Evolutionary conservation across 2,888 invertebrate species (phyloP), one percentile per base, ranked within the genome.

Genomic region (Dryobotodes eremita): DNA sequence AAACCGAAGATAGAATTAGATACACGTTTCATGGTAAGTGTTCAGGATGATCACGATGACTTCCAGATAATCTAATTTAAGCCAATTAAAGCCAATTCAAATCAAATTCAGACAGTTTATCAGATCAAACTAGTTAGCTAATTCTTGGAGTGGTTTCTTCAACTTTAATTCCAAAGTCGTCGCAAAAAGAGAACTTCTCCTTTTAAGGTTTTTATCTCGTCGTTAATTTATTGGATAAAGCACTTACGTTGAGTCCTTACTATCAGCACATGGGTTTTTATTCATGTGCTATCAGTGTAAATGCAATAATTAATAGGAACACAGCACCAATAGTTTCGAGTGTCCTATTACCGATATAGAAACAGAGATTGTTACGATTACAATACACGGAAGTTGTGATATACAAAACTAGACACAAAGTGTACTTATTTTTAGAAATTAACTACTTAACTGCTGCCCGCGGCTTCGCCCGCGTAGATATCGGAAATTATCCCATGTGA

Each of bases 381-480:
- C 65, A 62, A 48, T n/a, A 62, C 57, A 69, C 57, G 71, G 74
- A 85, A 77, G 62, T 79, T 74, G 72, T 50, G 15, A 36, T 75
- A 73, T 57, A 70, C 69, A 81, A 31, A 50, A 81, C 61, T 84
- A 23, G 61, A 65, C 46, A 55, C 55, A 10, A 17, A 7, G 46
- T 48, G 20, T 57, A 42, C 17, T 36, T 80, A 72, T 70, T 75
- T 80, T 80, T 65, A 55, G 36, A 59, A 57, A 50, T 50, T 3
- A 46, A 31, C 65, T 83, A n/a, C n/a, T n/a, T n/a, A 36, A 3
- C 31, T 36, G 31, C 2, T 36, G 31, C 31, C 31, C 31, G 31
- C 3, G 31, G 31, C 31, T 36, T 36, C 31, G 31, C 31, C 31
- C 31, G 31, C 3, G 31, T 36, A 3, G 1, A 36, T 36, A 3